Percentiles rank a stretch among this genome's conserved stretches.
phyloP scores from a whole-genome alignment of 1,140 invertebrate genomes.

The Scaptomyza pallida region DNA sequence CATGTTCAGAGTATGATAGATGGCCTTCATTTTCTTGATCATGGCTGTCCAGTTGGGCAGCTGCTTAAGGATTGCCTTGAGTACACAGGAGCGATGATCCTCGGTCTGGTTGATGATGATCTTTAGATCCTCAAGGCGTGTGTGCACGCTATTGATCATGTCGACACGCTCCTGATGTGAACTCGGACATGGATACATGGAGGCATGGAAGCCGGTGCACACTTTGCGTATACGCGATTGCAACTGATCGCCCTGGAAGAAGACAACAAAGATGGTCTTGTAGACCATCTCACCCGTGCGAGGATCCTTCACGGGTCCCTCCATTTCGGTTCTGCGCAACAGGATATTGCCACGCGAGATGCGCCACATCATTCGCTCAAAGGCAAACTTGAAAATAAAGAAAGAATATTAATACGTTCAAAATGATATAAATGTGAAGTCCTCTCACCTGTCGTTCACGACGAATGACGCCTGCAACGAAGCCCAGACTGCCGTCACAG shows the following conservation, averaged over 20 bases:
- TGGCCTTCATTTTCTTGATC: conserved; percentile 93
- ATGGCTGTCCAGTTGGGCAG: conserved; percentile 97
- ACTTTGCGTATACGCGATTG: conserved; percentile 98
- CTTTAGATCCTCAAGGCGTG: conserved; percentile 96
- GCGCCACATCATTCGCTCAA: conserved; percentile 98
- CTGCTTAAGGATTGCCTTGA: conserved; percentile 96
- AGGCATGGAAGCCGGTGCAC: conserved; percentile 97
- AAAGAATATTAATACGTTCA: background rate
- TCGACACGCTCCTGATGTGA: conserved; percentile 94
- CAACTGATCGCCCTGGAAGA: conserved; percentile 99
- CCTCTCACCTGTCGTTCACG: conserved; percentile 87
- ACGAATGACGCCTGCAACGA: conserved; percentile 93
- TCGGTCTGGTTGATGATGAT: conserved; percentile 97
- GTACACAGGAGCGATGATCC: conserved; percentile 96
- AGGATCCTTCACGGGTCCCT: conserved; percentile 92
- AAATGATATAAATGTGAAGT: too few species aligned
- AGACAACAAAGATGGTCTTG: conserved; percentile 97
- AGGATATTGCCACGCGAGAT: conserved; percentile 97
- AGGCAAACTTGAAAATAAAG: conserved; percentile 89
- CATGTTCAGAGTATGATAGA: conserved; percentile 93
- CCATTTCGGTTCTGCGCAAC: conserved; percentile 92
- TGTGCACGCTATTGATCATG: conserved; percentile 96
- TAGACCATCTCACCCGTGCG: conserved; percentile 93
- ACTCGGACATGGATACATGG: conserved; percentile 97
- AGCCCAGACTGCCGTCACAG: conserved; percentile 87